Percentiles rank a stretch among this genome's conserved stretches.
These are phyloP conservation scores for Orientallactaga sibirica DNA, from an alignment of 2,797 vertebrate genomes.

Conservation along the genomic window DNA sequence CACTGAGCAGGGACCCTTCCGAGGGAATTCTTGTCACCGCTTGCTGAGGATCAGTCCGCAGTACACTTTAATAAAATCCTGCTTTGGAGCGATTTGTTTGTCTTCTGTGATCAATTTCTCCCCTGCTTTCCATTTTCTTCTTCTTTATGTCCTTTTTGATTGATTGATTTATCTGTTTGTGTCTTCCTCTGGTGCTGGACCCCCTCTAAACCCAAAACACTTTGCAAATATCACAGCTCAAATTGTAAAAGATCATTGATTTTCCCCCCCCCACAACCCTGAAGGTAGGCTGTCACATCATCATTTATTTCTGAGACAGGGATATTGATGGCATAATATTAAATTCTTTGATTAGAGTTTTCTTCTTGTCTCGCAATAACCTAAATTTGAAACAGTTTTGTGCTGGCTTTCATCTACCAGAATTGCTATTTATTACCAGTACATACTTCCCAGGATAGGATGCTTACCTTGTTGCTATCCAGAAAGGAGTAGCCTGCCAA, in stretches of 20 bases:
- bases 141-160: slow-evolving; percentile 7
- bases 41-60: slow-evolving; percentile 32
- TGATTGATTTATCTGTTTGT: slow-evolving; percentile 71
- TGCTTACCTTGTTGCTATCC: not conserved
- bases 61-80: slow-evolving; percentile 70
- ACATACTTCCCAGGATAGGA: not conserved
- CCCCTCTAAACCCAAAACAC: slow-evolving; percentile 55
- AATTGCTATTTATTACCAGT: not conserved
- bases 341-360: slow-evolving; percentile 74
- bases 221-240: slow-evolving; percentile 82
- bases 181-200: slow-evolving; percentile 13
- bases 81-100: slow-evolving; percentile 73
- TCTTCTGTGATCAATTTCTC: slow-evolving; percentile 66
- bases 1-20: not conserved
- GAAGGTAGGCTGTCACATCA: slow-evolving; percentile 66
- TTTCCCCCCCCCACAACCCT: slow-evolving; percentile 46
- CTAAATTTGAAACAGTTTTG: slow-evolving; percentile 52
- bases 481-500: not conserved
- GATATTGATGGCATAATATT: slow-evolving; percentile 71
- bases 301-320: slow-evolving; percentile 65
- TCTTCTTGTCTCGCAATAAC: slow-evolving; percentile 30
- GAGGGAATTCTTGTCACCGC: not conserved
- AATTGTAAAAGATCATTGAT: slow-evolving; percentile 76
- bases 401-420: slow-evolving; percentile 25
- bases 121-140: not conserved